Percentiles rank a stretch among this genome's conserved stretches.
phyloP scores from a whole-genome alignment of 2,888 invertebrate species.

The Podotricha telesiphe region DNA sequence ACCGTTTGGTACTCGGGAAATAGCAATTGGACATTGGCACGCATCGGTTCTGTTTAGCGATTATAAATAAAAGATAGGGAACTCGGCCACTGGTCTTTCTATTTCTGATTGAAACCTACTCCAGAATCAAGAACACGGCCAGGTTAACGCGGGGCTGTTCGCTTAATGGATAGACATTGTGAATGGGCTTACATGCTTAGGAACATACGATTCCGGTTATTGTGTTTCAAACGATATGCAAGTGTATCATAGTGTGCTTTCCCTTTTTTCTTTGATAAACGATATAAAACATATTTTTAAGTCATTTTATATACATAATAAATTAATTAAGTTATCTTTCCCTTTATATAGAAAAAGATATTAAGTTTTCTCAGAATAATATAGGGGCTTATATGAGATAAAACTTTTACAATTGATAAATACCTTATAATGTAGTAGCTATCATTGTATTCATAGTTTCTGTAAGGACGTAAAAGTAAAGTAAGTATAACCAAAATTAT shows the following conservation, averaged over 20 bases:
- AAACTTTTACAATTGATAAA: no score
- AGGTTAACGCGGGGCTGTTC: slow-evolving; percentile 56
- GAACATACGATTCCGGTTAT: slow-evolving; percentile 51
- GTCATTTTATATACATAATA: no score
- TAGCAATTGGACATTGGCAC: slow-evolving; percentile 62
- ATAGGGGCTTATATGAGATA: no score
- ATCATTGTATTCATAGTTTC: no score
- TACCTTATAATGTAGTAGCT: no score
- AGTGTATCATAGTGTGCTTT: slow-evolving; percentile 41
- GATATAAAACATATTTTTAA: no score
- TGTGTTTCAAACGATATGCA: slow-evolving; percentile 48
- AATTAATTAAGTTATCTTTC: no score
- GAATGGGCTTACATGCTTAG: slow-evolving; percentile 57
- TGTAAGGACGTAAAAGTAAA: not conserved
- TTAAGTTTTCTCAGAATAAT: no score
- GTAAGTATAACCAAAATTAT: not conserved
- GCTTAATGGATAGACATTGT: slow-evolving; percentile 58
- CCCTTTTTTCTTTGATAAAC: no score
- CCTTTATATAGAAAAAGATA: no score
- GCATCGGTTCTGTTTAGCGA: slow-evolving; percentile 57
- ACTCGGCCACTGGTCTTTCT: slow-evolving; percentile 73
- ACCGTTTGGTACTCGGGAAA: slow-evolving; percentile 59
- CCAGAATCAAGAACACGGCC: slow-evolving; percentile 69
- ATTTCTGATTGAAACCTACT: slow-evolving; percentile 70
- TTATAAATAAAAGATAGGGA: slow-evolving; percentile 74